These are phyloP conservation scores for Aphyosemion australe DNA, from an alignment of 2,113 vertebrate species.

Conservation along the genomic window DNA sequence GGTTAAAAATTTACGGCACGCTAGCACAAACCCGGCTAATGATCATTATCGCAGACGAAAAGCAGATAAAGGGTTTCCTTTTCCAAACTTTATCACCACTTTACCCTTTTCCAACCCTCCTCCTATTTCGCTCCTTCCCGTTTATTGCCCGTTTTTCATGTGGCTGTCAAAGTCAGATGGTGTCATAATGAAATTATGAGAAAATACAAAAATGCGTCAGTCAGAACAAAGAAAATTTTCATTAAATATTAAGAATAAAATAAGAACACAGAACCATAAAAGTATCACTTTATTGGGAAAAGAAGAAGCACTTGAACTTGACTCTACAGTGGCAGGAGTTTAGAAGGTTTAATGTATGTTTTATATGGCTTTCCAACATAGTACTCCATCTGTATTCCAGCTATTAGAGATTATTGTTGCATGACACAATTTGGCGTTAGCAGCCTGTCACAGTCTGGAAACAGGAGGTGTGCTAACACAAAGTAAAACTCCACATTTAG, in stretches of 20 bases:
- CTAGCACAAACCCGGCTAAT: conserved; percentile 51
- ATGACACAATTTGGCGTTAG: conserved; percentile 59
- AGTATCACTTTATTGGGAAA: not conserved
- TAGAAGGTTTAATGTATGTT: conserved; percentile 13
- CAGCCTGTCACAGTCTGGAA: conserved; percentile 46
- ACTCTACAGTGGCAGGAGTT: conserved; percentile 4
- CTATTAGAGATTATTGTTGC: conserved; percentile 45
- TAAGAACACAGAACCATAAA: not conserved
- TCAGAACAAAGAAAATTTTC: not conserved
- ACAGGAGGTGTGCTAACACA: conserved; percentile 14
- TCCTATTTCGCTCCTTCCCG: conserved; percentile 9
- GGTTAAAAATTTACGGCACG: conserved; percentile 54
- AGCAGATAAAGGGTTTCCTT: conserved; percentile 67
- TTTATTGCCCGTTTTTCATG: conserved; percentile 30
- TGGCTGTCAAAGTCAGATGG: conserved; percentile 34
- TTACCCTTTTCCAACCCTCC: conserved; percentile 17
- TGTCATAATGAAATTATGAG: not conserved
- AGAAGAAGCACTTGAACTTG: not conserved
- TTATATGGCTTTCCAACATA: conserved; percentile 32
- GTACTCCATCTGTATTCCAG: conserved; percentile 44
- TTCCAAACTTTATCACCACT: conserved; percentile 50
- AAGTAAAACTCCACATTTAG: conserved; percentile 43
- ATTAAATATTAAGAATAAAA: not conserved
- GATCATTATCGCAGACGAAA: conserved; percentile 62
- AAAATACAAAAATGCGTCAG: conserved; percentile 15